Base-by-base conservation (phyloP, 2,797 vertebrate genomes). In the Sebastiscus tertius region DNA sequence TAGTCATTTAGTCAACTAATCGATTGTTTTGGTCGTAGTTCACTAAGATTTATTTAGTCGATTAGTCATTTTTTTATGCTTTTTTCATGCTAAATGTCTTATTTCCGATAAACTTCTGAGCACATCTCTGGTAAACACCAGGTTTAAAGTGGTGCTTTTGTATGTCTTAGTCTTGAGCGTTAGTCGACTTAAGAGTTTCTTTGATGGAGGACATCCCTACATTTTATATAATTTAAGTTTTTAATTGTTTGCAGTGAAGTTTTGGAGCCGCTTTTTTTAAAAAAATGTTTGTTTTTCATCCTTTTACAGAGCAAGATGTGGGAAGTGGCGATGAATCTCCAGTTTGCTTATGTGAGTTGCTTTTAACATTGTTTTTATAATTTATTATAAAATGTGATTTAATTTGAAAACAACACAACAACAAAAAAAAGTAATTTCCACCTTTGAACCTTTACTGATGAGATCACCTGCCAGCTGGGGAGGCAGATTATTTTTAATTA, bases 281-380 rank as follows among this genome's bases (percentile, higher is more conserved):
- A 33, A n/a, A 33, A 66, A 33, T 65, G 55, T 70, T 56, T 13
- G 13, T 77, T 73, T 65, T 31, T 58, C 4, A 24, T 82, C 34
- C 20, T 83, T 74, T 42, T 64, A 58, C 91, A 96, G 95, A 95
- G 80, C 92, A 95, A 94, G 93, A 97, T 82, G 91, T 94, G 6
- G 95, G 94, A 81, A 89, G 60, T 31, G 33, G 61, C 79, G 96
- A 96, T n/a, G 95, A 75, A 82, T 93, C 88, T 79, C 81, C 92
- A 8, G 84, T 70, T 82, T 98, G 97, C 84, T 83, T 94, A 79
- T 95, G 97, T 99, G 94, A 97, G 97, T 87, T 81, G 16, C 31
- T 29, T 56, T 52, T 29, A 56, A 63, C 1, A 31, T 46, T 72
- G 8, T 69, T 80, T 80, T 39, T 24, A n/a, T 55, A 6, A 27